Evolutionary conservation across 2,113 vertebrate species (phyloP).

Genomic region (Elgaria multicarinata): DNA sequence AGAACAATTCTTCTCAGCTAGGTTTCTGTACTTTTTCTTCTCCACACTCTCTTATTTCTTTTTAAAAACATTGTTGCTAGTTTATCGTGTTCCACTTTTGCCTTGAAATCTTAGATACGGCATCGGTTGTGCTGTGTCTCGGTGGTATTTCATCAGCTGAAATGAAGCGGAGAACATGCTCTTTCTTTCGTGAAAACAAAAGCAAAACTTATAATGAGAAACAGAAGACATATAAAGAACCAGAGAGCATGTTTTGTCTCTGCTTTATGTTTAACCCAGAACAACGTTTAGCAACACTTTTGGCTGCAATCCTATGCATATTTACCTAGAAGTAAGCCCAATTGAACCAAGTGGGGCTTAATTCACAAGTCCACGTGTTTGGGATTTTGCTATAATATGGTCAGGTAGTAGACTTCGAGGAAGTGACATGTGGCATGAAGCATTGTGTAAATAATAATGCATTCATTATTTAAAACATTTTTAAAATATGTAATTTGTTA

Average conservation of each 20-base stretch:
- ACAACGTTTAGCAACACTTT: conserved; percentile 52
- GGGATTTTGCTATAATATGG: neutral
- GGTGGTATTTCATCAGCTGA: conserved; percentile 9
- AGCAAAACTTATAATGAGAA: neutral
- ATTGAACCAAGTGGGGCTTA: neutral
- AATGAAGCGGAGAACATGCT: conserved; percentile 23
- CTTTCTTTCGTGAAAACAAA: neutral
- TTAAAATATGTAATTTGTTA: conserved; percentile 41
- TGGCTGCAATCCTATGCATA: neutral
- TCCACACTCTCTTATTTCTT: neutral
- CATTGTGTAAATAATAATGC: conserved; percentile 57
- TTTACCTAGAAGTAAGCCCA: neutral
- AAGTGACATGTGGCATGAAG: neutral
- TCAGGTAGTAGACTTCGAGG: conserved; percentile 9
- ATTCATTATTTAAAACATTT: conserved; percentile 59
- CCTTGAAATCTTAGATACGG: conserved; percentile 18
- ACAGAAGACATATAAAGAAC: conserved; percentile 9
- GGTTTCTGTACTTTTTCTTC: neutral
- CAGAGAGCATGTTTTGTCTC: conserved; percentile 41
- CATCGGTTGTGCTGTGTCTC: neutral
- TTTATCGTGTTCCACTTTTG: neutral
- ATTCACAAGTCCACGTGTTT: neutral
- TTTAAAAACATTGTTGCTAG: neutral
- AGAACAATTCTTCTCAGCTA: neutral
- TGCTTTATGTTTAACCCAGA: conserved; percentile 47